Conservation (phyloP, 2,113 vertebrate species). For the Rhinolophus sinicus region DNA sequence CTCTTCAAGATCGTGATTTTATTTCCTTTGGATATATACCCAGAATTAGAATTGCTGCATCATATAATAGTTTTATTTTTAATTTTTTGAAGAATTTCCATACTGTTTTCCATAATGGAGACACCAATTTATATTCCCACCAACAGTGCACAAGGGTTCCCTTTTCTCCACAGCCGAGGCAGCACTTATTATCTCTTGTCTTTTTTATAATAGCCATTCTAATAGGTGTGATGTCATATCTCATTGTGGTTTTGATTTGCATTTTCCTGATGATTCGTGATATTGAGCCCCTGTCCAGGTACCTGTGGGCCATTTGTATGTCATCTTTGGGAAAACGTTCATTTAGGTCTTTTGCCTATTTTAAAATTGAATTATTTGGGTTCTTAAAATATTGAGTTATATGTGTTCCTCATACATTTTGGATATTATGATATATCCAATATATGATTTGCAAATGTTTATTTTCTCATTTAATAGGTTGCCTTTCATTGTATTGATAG, state of each 20-base stretch:
- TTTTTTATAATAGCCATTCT: neutral
- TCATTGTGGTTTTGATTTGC: neutral
- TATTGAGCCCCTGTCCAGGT: neutral
- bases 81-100: neutral
- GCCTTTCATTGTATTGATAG: neutral
- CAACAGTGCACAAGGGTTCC: neutral
- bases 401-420: neutral
- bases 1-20: neutral
- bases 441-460: neutral
- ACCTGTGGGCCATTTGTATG: neutral
- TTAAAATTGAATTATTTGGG: neutral
- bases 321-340: neutral
- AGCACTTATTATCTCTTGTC: neutral
- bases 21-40: neutral
- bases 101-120: neutral
- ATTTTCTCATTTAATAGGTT: neutral
- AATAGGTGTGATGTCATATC: neutral
- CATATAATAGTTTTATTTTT: neutral
- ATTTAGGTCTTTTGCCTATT: neutral
- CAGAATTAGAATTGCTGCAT: neutral
- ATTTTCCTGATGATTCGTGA: neutral
- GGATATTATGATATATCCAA: neutral
- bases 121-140: neutral
- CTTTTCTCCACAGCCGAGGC: neutral
- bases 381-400: neutral